A percentile compares a stretch with the other conserved stretches of the same genome.
These are phyloP conservation scores for Trinectes maculatus DNA, from an alignment of 2,113 vertebrate genomes.

Conservation along the genomic window DNA sequence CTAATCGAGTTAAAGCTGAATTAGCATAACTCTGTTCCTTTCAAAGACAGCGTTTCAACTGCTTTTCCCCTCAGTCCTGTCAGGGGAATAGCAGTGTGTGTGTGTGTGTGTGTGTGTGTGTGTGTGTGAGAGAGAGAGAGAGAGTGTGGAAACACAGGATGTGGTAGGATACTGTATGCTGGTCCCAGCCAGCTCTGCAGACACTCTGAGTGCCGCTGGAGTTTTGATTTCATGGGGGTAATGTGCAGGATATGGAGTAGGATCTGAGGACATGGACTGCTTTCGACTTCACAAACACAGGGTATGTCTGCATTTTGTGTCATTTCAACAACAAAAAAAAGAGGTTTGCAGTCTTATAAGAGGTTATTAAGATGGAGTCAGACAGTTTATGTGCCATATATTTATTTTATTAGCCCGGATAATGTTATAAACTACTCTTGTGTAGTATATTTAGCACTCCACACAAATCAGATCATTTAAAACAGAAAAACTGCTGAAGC, in stretches of 20 bases:
- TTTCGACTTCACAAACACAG: conserved; percentile 72
- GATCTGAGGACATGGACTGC: conserved; percentile 76
- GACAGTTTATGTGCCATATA: conserved; percentile 22
- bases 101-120: conserved; percentile 50
- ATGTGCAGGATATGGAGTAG: conserved; percentile 58
- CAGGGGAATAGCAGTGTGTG: conserved; percentile 49
- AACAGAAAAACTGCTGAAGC: no score
- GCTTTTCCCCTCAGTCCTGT: conserved; percentile 55
- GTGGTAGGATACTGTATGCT: conserved; percentile 77
- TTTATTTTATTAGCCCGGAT: conserved; percentile 34
- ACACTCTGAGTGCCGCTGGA: conserved; percentile 57
- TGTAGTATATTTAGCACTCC: background rate
- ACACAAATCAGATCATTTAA: background rate
- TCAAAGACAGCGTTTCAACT: conserved; percentile 55
- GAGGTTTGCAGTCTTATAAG: conserved; percentile 16
- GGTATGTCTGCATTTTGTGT: conserved; percentile 69
- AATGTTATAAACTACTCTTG: background rate
- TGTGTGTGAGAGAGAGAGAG: conserved; percentile 38
- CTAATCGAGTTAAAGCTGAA: conserved; percentile 68
- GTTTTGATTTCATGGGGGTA: conserved; percentile 69
- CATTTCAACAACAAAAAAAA: conserved; percentile 31
- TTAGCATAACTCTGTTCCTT: conserved; percentile 61
- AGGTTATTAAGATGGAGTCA: conserved; percentile 17
- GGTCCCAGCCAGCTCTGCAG: conserved; percentile 71
- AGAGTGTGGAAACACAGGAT: conserved; percentile 74